Base-by-base conservation (phyloP, 2,888 invertebrate species). In the Dynastes grantii region DNA sequence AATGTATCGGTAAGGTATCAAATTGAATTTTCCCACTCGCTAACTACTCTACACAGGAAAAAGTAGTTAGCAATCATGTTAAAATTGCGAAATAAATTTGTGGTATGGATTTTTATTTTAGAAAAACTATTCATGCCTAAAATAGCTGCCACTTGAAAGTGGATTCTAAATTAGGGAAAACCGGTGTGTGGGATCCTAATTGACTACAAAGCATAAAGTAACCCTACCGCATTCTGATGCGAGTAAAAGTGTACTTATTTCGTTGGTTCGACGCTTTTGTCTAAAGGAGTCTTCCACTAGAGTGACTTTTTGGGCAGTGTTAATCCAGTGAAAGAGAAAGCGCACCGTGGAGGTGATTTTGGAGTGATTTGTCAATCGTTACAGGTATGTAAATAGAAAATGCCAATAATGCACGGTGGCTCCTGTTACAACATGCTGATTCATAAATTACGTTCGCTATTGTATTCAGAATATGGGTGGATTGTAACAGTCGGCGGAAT, bases 211-310 rank as follows among this genome's bases (percentile, higher is more conserved):
- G 29, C 68, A 37, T 9, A 58, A 55, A 71, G 71, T 58, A 55
- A 55, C 55, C 55, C 71, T 49, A 67, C 67, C 67, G 67, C 67
- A 67, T 63, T n/a, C 73, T 73, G 40, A 73, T 37, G 40, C 58
- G 73, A 58, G 58, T 73, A 73, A 73, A 73, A 73, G 58, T 73
- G 58, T 73, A 73, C 58, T 58, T 73, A 73, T 58, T 73, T 58
- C 58, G 22, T 61, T 27, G 40, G 58, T 58, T 40, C 40, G 40
- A 40, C 40, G 58, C 73, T 58, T 51, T 55, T 73, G 58, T 58
- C 73, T 58, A 58, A 58, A 73, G 73, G 40, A 73, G 40, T 58
- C 58, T 73, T 73, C 73, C 73, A 40, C 58, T 73, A 73, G 58
- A 73, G 37, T 40, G 37, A 73, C 73, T 73, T 73, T 68, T 73